These are phyloP conservation scores for Gavia stellata DNA, from an alignment of 2,113 vertebrate species.

Conservation along the genomic window DNA sequence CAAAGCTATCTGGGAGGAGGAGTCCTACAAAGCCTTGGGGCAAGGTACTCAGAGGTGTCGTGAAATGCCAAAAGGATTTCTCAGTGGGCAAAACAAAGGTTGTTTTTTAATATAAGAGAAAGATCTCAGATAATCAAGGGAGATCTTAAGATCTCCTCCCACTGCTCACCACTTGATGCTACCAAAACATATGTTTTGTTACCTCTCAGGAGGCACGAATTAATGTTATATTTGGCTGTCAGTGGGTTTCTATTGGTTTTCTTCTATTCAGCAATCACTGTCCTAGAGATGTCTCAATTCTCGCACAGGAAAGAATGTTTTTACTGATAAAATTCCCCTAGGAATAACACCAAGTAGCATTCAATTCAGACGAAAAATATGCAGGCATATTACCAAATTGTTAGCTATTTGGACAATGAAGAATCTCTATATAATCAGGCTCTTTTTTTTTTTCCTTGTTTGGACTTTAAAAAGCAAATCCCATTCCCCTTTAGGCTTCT, in stretches of 20 bases:
- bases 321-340: constrained; percentile 41
- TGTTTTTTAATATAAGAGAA: background rate
- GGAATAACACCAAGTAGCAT: constrained; percentile 22
- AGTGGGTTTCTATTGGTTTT: background rate
- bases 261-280: background rate
- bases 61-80: constrained; percentile 48
- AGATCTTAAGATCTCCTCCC: background rate
- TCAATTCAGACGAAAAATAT: constrained; percentile 11
- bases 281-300: constrained; percentile 45
- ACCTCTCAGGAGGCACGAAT: background rate
- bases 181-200: constrained; percentile 41
- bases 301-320: constrained; percentile 22
- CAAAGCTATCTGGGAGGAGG: background rate
- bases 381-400: constrained; percentile 31
- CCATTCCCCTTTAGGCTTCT: background rate
- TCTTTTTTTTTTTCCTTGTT: background rate
- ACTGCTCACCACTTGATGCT: background rate
- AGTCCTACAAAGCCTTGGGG: constrained; percentile 13
- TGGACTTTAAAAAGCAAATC: constrained; percentile 14
- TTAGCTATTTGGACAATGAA: constrained; percentile 8
- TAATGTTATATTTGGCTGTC: background rate
- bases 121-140: constrained; percentile 28
- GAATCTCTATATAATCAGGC: background rate
- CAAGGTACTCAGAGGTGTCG: background rate
- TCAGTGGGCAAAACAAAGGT: constrained; percentile 31